Evolutionary conservation across 2,113 vertebrate genomes (phyloP).

Genomic region (Suncus etruscus): DNA sequence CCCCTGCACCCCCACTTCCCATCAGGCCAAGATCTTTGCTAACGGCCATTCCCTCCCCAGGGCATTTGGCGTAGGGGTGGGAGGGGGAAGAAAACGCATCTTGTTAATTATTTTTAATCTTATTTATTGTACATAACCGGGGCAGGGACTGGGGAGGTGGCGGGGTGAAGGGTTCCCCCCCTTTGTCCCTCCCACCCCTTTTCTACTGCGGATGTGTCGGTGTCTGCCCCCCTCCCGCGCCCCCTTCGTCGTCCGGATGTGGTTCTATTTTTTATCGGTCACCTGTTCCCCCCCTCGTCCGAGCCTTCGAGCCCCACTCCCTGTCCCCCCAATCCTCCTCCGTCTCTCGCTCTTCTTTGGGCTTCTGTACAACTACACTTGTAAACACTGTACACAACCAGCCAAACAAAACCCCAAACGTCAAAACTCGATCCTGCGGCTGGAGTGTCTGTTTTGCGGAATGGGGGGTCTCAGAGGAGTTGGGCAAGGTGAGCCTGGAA

Average conservation of each 20-base stretch:
- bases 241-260: slow-evolving; percentile 73
- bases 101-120: slow-evolving; percentile 85
- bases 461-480: background rate
- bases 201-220: slow-evolving; percentile 76
- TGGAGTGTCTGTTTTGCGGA: slow-evolving; percentile 73
- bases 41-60: slow-evolving; percentile 72
- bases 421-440: slow-evolving; percentile 70
- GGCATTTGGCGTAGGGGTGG: slow-evolving; percentile 65
- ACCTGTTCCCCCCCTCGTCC: background rate
- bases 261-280: slow-evolving; percentile 82
- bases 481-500: background rate
- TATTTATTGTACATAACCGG: slow-evolving; percentile 85
- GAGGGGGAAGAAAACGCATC: slow-evolving; percentile 76
- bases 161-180: slow-evolving; percentile 60
- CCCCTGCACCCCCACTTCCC: background rate
- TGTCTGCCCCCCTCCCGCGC: slow-evolving; percentile 29
- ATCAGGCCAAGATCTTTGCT: slow-evolving; percentile 77
- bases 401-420: slow-evolving; percentile 79
- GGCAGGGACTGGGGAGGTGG: slow-evolving; percentile 58
- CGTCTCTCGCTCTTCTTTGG: slow-evolving; percentile 77
- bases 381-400: slow-evolving; percentile 85
- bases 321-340: background rate
- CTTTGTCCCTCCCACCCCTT: slow-evolving; percentile 67
- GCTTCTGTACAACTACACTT: slow-evolving; percentile 82
- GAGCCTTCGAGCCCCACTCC: background rate